Percentiles rank a stretch among this genome's conserved stretches.
Conservation (phyloP, 1,140 invertebrate genomes). For the Papilio glaucus region DNA sequence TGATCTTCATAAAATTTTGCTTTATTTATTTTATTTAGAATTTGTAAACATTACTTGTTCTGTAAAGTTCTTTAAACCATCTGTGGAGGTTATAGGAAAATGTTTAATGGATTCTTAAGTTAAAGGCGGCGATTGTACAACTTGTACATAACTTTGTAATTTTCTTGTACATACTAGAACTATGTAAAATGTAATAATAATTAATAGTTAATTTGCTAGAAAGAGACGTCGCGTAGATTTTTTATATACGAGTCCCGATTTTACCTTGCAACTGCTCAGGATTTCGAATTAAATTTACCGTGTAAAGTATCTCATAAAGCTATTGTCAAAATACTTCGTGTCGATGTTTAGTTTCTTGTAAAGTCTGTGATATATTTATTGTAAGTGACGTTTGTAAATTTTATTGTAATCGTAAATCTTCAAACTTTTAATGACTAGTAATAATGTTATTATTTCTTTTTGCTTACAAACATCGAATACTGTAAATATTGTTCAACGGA, state of each 20-base stretch:
- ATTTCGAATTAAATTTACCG: conserved; percentile 36
- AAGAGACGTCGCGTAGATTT: conserved; percentile 62
- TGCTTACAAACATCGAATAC: conserved; percentile 29
- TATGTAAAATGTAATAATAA: conserved; percentile 49
- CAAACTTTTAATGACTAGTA: conserved; percentile 52
- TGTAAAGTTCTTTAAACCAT: not conserved
- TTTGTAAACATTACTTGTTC: not conserved
- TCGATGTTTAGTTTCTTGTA: conserved; percentile 69
- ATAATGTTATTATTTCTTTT: conserved; percentile 38
- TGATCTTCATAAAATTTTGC: too few relatives aligned
- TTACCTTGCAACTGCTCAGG: conserved; percentile 51
- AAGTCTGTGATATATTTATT: conserved; percentile 84
- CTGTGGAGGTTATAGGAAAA: not conserved
- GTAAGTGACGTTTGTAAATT: conserved; percentile 73
- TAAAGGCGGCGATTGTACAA: conserved; percentile 39
- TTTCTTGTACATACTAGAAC: conserved; percentile 68
- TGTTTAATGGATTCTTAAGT: not conserved
- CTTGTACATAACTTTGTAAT: conserved; percentile 69
- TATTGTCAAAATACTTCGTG: conserved; percentile 48
- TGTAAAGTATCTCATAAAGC: conserved; percentile 30
- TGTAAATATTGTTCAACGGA: conserved; percentile 45
- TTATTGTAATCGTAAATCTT: conserved; percentile 61
- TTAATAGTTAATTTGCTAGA: conserved; percentile 68
- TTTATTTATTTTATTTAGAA: not conserved
- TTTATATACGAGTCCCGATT: conserved; percentile 57